phyloP scores from a whole-genome alignment of 2,113 vertebrate species.

The Otocyon megalotis region DNA sequence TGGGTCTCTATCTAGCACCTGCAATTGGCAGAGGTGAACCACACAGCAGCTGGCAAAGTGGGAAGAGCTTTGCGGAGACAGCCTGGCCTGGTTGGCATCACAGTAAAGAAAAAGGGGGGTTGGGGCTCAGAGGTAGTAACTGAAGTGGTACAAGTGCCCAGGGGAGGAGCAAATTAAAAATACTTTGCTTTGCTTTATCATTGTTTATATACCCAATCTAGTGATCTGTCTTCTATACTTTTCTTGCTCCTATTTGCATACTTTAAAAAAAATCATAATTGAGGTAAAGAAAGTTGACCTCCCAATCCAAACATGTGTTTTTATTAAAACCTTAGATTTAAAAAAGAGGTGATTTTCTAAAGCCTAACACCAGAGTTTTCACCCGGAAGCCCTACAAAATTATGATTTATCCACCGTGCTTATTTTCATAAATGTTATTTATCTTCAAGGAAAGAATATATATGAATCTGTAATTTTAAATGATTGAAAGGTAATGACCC shows the following conservation, averaged over 20 bases:
- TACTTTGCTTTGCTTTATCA: background rate
- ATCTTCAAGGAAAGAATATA: conserved; percentile 49
- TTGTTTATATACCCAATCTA: conserved; percentile 2
- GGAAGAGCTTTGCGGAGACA: background rate
- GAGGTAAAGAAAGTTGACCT: conserved; percentile 10
- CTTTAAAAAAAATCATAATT: background rate
- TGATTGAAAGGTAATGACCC: background rate
- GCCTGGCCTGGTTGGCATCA: background rate
- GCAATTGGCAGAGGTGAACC: background rate
- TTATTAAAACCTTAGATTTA: conserved; percentile 19
- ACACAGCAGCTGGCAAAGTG: background rate
- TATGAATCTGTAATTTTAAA: conserved; percentile 24
- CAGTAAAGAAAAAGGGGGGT: background rate
- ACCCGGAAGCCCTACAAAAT: background rate
- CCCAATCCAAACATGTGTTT: background rate
- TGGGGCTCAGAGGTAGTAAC: background rate
- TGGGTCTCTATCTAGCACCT: background rate
- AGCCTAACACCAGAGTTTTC: background rate
- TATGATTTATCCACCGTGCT: background rate
- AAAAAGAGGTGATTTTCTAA: background rate
- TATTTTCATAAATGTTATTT: conserved; percentile 42
- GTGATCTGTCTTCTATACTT: background rate
- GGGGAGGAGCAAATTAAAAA: background rate
- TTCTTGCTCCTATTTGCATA: conserved; percentile 4
- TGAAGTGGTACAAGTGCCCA: background rate